Base-by-base conservation (phyloP, 2,888 invertebrate species). In the Caenorhabditis parvicauda region DNA sequence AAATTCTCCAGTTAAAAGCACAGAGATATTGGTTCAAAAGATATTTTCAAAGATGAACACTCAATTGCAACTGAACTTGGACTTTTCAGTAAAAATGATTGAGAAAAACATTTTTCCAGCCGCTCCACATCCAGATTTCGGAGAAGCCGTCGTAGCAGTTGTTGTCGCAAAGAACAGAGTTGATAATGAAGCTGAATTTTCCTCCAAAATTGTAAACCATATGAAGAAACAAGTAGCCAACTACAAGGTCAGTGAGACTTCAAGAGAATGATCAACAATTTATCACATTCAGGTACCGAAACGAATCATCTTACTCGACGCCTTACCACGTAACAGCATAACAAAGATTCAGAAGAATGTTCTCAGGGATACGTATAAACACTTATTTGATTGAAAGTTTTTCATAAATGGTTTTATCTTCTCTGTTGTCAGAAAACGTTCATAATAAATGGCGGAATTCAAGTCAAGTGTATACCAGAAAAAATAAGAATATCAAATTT, bases 301-400 rank as follows among this genome's bases (percentile, higher is more conserved):
- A 39, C 86, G 87, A 44, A 59, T 76, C 21, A 54, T 79, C 32
- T 60, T 81, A 45, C 64, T 85, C 2, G 77, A 82, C 1, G 63
- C 67, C 2, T 86, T 91, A 82, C 91, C 91, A 0, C 87, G 89
- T 72, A 93, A 92, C 82, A 86, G 87, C 1, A 89, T 92, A 88
- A 92, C 92, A 0, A 93, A 93, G 84, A 86, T 92, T 1, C 84
- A 84, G 72, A 85, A 85, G 70, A 84, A 84, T 58, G 79, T 82
- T 28, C 74, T 85, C 2, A 63, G 77, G 17, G 76, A 78, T 38
- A 52, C 44, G 27, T 66, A 61, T 54, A 60, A 59, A 42, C 59
- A 61, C n/a, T 50, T 69, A 2, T 62, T 69, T 44, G 38, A 24
- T n/a, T n/a, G n/a, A n/a, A n/a, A n/a, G n/a, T n/a, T n/a, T n/a